These are phyloP conservation scores for Todiramphus saurophagus DNA, from an alignment of 2,113 vertebrate species.

Conservation along the genomic window DNA sequence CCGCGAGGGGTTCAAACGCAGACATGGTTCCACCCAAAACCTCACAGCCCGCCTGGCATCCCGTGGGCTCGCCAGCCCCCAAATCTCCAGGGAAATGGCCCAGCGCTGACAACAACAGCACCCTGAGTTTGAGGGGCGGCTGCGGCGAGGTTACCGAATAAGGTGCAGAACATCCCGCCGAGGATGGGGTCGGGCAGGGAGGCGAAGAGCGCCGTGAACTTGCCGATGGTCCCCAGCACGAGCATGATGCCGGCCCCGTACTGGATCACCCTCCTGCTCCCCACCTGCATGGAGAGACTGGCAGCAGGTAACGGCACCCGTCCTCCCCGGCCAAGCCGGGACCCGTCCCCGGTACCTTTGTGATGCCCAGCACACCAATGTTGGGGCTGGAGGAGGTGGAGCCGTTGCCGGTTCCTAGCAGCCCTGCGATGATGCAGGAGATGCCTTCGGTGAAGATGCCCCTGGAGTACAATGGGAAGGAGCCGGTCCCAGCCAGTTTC, in stretches of 20 bases:
- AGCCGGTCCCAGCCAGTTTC: accelerated
- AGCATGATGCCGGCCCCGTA: conserved; percentile 94
- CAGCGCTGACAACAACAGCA: accelerated
- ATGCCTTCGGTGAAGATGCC: conserved; percentile 83
- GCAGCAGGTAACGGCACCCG: accelerated
- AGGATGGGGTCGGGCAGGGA: conserved; percentile 93
- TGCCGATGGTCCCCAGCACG: conserved; percentile 88
- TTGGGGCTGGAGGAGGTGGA: conserved; percentile 86
- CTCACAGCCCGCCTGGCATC: accelerated
- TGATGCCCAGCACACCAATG: conserved; percentile 84
- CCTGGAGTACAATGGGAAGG: not conserved
- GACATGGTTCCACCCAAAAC: not conserved
- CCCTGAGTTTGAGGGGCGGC: not conserved
- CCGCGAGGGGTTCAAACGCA: not conserved
- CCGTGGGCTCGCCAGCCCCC: accelerated
- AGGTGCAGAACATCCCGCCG: conserved; percentile 96
- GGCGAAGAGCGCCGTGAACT: conserved; percentile 94
- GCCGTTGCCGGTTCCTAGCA: conserved; percentile 82
- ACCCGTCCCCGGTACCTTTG: conserved; percentile 68
- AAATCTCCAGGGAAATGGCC: accelerated
- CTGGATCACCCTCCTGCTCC: conserved; percentile 94
- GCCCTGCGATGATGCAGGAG: conserved; percentile 81
- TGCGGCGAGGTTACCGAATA: conserved; percentile 83
- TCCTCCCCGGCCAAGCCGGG: accelerated
- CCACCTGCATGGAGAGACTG: conserved; percentile 79